phyloP scores from a whole-genome alignment of 2,888 invertebrate species.

The Andrena trimmerana region DNA sequence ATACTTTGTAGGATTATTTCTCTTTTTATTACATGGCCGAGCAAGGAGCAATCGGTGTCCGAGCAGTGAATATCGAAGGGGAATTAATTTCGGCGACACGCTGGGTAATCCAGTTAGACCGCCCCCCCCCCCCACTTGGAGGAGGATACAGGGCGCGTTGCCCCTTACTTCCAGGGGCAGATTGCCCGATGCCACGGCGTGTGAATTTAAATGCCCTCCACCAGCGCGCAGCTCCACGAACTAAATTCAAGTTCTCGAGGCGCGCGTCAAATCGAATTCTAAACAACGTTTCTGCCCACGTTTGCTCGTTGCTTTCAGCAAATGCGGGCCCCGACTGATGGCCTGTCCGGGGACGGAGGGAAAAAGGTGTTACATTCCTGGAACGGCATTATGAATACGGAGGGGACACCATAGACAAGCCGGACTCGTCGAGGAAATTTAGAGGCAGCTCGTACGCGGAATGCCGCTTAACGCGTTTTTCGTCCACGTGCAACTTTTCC shows the following conservation, averaged over 20 bases:
- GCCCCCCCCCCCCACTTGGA: slow-evolving; percentile 52
- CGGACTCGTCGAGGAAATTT: slow-evolving; percentile 27
- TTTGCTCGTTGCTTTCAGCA: neutral
- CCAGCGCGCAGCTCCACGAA: neutral
- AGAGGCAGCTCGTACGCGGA: slow-evolving; percentile 5
- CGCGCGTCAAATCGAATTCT: slow-evolving; percentile 21
- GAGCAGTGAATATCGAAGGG: slow-evolving; percentile 60
- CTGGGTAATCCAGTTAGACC: slow-evolving; percentile 68
- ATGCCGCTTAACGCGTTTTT: slow-evolving; percentile 54
- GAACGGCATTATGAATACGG: slow-evolving; percentile 14
- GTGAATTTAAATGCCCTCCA: slow-evolving; percentile 56
- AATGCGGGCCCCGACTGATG: too few relatives aligned
- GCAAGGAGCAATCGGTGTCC: slow-evolving; percentile 45
- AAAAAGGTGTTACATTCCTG: slow-evolving; percentile 33
- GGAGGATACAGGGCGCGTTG: slow-evolving; percentile 44
- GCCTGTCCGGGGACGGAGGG: neutral
- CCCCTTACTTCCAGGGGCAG: slow-evolving; percentile 55
- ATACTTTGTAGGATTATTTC: slow-evolving; percentile 19
- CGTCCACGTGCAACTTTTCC: slow-evolving; percentile 30
- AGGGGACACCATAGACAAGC: neutral
- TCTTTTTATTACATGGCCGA: slow-evolving; percentile 21
- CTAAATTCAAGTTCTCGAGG: slow-evolving; percentile 3
- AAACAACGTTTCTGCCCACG: slow-evolving; percentile 7
- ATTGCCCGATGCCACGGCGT: slow-evolving; percentile 57
- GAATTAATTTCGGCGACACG: slow-evolving; percentile 67